Evolutionary conservation across 1,140 invertebrate species (phyloP), one percentile per base, ranked within the genome.

Genomic region (Drosophila melanica): DNA sequence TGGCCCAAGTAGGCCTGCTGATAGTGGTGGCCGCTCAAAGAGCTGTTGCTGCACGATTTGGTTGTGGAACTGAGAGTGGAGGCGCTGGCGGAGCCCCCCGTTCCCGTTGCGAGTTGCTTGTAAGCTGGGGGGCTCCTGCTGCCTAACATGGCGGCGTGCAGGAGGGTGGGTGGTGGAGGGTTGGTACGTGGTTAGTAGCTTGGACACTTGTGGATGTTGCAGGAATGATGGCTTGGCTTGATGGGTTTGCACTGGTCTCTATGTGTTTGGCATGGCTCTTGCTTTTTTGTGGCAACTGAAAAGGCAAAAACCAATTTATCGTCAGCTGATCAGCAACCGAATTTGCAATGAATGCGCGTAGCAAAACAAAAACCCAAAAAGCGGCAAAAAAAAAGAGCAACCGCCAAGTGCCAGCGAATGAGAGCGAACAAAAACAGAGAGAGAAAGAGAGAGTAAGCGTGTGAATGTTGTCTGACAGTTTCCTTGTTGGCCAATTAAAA

Each of bases 71-170:
- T 48, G 27, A 63, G 51, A 39, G 14, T 39, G 18, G 53, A 53
- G 16, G 72, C 70, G 47, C 55, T 57, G 27, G 35, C 42, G 75
- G 82, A 87, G 79, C 82, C 76, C 60, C 66, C 82, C 84, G 84
- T 77, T 85, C 89, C 89, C 76, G 75, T 64, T 63, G 76, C 62
- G 51, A 89, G 81, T 55, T 63, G 68, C 70, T 89, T 90, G 62
- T 81, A 73, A 51, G 71, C 51, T 72, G 89, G 89, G 89, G 89
- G 89, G 89, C 89, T 90, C 89, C 89, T 76, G 67, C 75, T 90
- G 70, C 80, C 67, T 39, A 79, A 50, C 89, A 90, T 90, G 33
- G 45, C 65, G 79, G 63, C 18, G 66, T 60, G 69, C 75, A 75
- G 73, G 59, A 75, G 54, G 47, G 47, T 50, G 76, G 53, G 39